Percentiles rank a stretch among this genome's conserved stretches.
Evolutionary conservation across 1,140 invertebrate genomes (phyloP).

Genomic region (Druon quercuslanigerum): DNA sequence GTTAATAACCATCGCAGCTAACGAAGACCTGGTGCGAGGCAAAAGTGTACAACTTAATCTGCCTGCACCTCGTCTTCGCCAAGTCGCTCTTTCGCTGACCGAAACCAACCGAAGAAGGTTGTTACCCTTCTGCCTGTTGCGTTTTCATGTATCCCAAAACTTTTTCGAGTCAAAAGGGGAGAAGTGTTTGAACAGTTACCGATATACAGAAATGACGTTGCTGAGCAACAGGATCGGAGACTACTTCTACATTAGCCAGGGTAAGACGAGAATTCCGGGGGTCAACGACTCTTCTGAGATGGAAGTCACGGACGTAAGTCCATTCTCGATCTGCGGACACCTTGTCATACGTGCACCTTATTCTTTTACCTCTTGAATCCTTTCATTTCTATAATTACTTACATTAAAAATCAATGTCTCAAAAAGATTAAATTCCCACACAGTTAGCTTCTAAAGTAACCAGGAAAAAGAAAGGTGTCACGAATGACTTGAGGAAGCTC

Average conservation of each 20-base stretch:
- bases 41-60: background rate
- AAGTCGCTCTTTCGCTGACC: background rate
- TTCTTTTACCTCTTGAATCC: background rate
- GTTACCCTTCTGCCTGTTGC: background rate
- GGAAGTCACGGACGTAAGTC: slow-evolving; percentile 94
- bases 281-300: slow-evolving; percentile 96
- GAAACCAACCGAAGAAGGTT: background rate
- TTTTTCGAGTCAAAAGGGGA: slow-evolving; percentile 13
- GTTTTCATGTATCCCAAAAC: background rate
- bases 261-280: slow-evolving; percentile 93
- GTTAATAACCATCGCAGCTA: background rate
- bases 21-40: slow-evolving; percentile 4
- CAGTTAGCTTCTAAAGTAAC: background rate
- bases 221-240: slow-evolving; percentile 89
- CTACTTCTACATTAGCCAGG: slow-evolving; percentile 93
- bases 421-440: slow-evolving; percentile 21
- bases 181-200: slow-evolving; percentile 36
- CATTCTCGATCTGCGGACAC: slow-evolving; percentile 50
- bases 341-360: background rate
- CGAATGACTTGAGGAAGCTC: slow-evolving; percentile 50
- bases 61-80: background rate
- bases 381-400: background rate
- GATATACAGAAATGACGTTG: slow-evolving; percentile 85
- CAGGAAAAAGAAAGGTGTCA: slow-evolving; percentile 38
- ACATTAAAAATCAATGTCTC: background rate